A percentile compares a stretch with the other conserved stretches of the same genome.
Evolutionary conservation across 1,140 invertebrate genomes (phyloP).

Genomic region (Brachionus paranguensis): DNA sequence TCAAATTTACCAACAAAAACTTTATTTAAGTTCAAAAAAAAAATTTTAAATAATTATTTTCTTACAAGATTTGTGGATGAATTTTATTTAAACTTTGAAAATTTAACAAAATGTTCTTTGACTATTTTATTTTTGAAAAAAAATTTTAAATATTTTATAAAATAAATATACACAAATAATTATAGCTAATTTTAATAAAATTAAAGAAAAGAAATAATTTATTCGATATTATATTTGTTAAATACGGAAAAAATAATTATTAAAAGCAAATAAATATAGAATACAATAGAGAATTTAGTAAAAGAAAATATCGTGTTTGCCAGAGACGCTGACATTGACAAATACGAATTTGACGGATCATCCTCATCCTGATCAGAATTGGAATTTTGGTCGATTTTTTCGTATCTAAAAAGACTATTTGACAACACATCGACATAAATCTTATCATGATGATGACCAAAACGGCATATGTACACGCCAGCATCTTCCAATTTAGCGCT

Average conservation of each 20-base stretch:
- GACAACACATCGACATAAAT: slow-evolving; percentile 13
- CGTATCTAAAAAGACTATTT: not conserved
- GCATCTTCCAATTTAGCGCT: not conserved
- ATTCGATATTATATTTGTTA: slow-evolving; percentile 25
- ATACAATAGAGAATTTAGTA: slow-evolving; percentile 28
- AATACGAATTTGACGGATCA: not conserved
- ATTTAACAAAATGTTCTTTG: too few relatives aligned
- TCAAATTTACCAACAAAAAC: too few relatives aligned
- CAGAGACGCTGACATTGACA: not conserved
- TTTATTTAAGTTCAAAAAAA: too few relatives aligned
- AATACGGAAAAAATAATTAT: slow-evolving; percentile 30
- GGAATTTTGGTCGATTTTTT: not conserved
- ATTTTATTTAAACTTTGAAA: too few relatives aligned
- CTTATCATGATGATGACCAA: slow-evolving; percentile 27
- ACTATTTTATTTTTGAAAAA: too few relatives aligned
- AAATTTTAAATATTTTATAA: not conserved
- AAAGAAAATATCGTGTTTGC: slow-evolving; percentile 13
- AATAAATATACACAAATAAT: not conserved
- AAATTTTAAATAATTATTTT: too few relatives aligned
- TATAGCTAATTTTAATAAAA: not conserved
- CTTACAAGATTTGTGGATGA: too few relatives aligned
- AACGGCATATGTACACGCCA: not conserved
- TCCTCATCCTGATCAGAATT: not conserved
- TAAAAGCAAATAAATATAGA: slow-evolving; percentile 28
- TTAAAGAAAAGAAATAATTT: not conserved